Evolutionary conservation across 2,888 invertebrate genomes (phyloP), one percentile per base, ranked within the genome.

Genomic region (Chaitophorus viminalis): DNA sequence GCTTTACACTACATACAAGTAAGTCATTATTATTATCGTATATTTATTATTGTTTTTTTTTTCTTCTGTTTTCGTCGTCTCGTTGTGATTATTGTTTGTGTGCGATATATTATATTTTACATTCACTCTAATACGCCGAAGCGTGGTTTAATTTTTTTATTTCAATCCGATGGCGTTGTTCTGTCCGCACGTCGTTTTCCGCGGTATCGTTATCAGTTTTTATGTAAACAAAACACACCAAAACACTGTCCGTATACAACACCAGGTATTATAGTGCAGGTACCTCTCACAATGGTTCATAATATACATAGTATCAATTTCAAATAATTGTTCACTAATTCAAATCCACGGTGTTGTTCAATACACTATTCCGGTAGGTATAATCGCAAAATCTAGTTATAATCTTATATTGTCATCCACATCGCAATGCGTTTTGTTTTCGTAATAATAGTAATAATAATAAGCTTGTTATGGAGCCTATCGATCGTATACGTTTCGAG

Each of bases 1-100:
- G 60, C 86, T 36, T 79, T 79, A n/a, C 25, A 68, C 68, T 25
- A 17, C 25, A 60, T 25, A 78, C 86, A 36, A 31, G 86, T 87
- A 81, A 87, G 79, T 14, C 14, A 46, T 46, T 46, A 46, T 14
- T 46, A 46, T 46, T 46, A 46, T 84, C 31, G 36, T 52, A 82
- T 77, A 65, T 29, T 83, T 46, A n/a, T 82, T 68, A 39, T 70
- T 70, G 3, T 46, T 46, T 31, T 17, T 60, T 36, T 33, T 36
- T 39, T 9, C 39, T n/a, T 17, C 1, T 33, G 11, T 33, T 65
- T 36, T 36, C 46, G 18, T 75, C 60, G 75, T n/a, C 4, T 18
- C 21, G 21, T 54, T n/a, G 6, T 68, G 11, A 6, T 68, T 29
- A 29, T 60, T 60, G 25, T 60, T 60, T 25, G 21, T 25, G 60